Conservation (phyloP, 2,113 vertebrate genomes). For the Phrynosoma platyrhinos region DNA sequence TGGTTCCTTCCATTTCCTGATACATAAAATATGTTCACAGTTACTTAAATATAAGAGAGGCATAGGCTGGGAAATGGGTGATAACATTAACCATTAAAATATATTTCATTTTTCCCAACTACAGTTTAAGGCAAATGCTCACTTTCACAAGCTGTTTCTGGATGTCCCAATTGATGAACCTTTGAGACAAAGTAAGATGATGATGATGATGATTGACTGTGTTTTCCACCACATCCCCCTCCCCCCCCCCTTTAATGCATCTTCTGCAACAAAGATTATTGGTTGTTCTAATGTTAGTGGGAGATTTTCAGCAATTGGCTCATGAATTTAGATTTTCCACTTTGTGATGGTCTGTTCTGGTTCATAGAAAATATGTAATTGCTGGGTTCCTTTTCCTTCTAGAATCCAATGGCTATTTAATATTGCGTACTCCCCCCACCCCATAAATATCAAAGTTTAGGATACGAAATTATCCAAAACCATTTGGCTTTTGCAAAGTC, state of each 20-base stretch:
- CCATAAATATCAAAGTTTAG: not conserved
- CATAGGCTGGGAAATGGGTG: not conserved
- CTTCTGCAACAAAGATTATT: not conserved
- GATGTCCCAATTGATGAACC: constrained; percentile 90
- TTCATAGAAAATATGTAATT: not conserved
- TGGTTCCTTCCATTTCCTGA: not conserved
- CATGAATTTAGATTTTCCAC: not conserved
- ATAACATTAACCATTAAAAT: constrained; percentile 35
- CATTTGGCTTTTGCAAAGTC: not conserved
- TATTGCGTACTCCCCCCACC: not conserved
- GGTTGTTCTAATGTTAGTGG: not conserved
- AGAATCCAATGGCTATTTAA: not conserved
- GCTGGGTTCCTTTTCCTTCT: not conserved
- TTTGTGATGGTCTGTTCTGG: not conserved
- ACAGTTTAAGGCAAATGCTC: constrained; percentile 91
- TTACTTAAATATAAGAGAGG: not conserved
- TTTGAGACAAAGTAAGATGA: constrained; percentile 90
- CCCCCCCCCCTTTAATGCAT: not conserved
- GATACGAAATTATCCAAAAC: not conserved
- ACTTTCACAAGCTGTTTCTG: constrained; percentile 96
- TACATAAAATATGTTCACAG: not conserved
- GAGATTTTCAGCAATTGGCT: not conserved
- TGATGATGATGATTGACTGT: no score
- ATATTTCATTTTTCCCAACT: constrained; percentile 64
- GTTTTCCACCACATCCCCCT: not conserved